A percentile compares a stretch with the other conserved stretches of the same genome.
Evolutionary conservation across 1,140 invertebrate genomes (phyloP).

Genomic region (Scaptomyza pallida): DNA sequence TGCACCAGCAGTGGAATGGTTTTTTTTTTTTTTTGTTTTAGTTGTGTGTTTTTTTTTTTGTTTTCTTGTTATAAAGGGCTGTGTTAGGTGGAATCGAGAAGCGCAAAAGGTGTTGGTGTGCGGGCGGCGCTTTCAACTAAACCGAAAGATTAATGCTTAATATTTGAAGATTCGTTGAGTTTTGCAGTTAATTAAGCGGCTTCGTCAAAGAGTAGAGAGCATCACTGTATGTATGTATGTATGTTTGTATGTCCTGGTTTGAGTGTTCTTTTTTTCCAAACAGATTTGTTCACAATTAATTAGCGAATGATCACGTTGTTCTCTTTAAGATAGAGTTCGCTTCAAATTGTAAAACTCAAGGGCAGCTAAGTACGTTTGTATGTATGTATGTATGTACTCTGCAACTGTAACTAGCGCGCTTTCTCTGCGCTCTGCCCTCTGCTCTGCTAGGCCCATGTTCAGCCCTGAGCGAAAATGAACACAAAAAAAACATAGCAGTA

Average conservation of each 20-base stretch:
- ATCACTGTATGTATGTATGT: background rate
- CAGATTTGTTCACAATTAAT: too few species aligned
- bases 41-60: too few species aligned
- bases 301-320: background rate
- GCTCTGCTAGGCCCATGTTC: conserved; percentile 13
- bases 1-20: conserved; percentile 19
- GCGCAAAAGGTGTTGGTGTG: conserved; percentile 24
- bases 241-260: too few species aligned
- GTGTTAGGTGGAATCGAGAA: background rate
- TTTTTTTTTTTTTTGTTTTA: too few species aligned
- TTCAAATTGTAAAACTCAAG: background rate
- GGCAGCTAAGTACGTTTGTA: background rate
- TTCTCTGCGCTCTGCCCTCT: conserved; percentile 54
- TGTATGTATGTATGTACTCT: conserved; percentile 14
- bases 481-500: conserved; percentile 49
- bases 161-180: conserved; percentile 11
- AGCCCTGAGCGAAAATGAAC: conserved; percentile 30
- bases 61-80: background rate
- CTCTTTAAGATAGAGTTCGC: background rate
- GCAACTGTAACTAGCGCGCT: conserved; percentile 75
- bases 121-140: conserved; percentile 1
- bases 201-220: background rate
- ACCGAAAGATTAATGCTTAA: conserved; percentile 19
- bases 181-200: background rate
- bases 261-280: background rate